Percentiles rank a stretch among this genome's conserved stretches.
Conservation (phyloP, 2,113 vertebrate species). For the Acrocephalus arundinaceus region DNA sequence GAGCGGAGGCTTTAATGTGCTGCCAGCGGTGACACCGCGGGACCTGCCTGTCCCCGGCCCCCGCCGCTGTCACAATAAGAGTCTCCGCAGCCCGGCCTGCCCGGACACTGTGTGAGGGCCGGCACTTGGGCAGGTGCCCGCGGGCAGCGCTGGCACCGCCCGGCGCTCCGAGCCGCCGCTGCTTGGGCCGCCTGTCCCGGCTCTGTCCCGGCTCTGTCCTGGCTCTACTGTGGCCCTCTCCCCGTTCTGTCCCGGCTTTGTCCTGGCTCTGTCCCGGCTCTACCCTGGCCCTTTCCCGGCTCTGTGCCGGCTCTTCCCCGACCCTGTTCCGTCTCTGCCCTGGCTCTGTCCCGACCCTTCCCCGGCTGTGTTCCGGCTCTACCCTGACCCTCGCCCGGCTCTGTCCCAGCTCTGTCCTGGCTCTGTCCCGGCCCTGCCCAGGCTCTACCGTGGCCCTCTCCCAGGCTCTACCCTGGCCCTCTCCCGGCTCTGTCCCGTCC, state of each 20-base stretch:
- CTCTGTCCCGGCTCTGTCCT: neutral
- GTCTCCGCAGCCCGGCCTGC: constrained; percentile 25
- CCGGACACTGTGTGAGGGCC: neutral
- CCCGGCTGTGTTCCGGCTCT: neutral
- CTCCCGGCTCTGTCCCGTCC: no score
- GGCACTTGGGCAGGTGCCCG: neutral
- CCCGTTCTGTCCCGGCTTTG: accelerated
- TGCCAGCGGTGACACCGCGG: constrained; percentile 73
- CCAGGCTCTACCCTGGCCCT: no score
- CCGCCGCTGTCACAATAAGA: constrained; percentile 75
- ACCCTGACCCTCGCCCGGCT: accelerated
- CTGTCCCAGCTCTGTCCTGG: neutral
- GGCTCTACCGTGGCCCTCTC: neutral
- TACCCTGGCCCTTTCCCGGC: accelerated
- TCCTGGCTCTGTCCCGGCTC: neutral
- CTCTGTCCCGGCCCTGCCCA: no score
- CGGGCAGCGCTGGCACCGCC: neutral
- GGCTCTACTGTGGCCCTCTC: accelerated
- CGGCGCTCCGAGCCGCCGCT: neutral
- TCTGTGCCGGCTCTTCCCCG: accelerated
- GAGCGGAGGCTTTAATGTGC: constrained; percentile 64
- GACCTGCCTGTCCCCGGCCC: constrained; percentile 44
- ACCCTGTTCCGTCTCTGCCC: no score
- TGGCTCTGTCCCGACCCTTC: neutral
- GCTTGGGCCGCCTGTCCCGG: neutral